Evolutionary conservation across 1,140 invertebrate genomes (phyloP), one percentile per base, ranked within the genome.

Genomic region (Maniola jurtina): DNA sequence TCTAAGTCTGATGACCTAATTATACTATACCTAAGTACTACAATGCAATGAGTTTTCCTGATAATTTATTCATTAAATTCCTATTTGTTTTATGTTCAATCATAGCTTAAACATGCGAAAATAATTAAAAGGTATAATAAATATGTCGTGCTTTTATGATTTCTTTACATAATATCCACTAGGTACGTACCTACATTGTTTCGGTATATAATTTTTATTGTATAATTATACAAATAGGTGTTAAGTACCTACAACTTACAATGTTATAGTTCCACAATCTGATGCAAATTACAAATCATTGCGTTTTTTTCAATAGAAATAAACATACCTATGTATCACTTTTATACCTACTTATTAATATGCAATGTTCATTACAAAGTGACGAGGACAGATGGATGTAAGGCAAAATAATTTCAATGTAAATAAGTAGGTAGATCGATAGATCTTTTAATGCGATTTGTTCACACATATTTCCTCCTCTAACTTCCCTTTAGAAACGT

Each of bases 401-500:
- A n/a, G 13, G 25, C 33, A 34, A 55, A 34, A 55, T 34, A 34
- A 5, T 55, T 34, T 13, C 13, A 55, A 11, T 55, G 33, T 55
- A 55, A 11, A 14, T 34, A 16, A 25, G 25, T 25, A 25, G 25
- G 25, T 4, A 25, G 1, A 4, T 25, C 1, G 25, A 25, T 25
- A 25, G 25, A 25, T 25, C 25, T 55, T 11, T 34, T 9, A 55
- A 55, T 34, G 52, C 34, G 13, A 45, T 45, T 16, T 7, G 5
- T 16, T 55, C 4, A 34, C 10, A n/a, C 16, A 55, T 14, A 55
- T 55, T 55, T 55, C 52, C 52, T 55, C 16, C 33, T 55, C 13
- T n/a, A 16, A 55, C 52, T 55, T 55, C 52, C 52, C 52, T 55
- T 55, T 55, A 55, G 25, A 34, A 55, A 34, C 52, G 52, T 55